These are phyloP conservation scores for Pollachius pollachius DNA, from an alignment of 2,113 vertebrate genomes.

Conservation along the genomic window DNA sequence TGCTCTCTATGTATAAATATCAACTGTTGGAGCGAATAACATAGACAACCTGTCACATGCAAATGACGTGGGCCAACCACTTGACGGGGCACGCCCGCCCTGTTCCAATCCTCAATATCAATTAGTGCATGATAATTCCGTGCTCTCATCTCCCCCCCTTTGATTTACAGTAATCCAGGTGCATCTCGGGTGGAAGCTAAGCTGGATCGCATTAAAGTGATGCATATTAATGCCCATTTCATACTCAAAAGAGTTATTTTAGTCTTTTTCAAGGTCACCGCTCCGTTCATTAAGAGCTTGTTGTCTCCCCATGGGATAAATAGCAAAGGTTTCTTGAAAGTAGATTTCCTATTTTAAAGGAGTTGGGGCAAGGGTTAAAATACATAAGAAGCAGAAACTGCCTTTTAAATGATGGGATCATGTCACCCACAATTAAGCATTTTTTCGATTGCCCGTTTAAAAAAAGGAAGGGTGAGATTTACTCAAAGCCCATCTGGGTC, in stretches of 20 bases:
- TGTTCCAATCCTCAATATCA: too few relatives aligned
- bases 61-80: too few relatives aligned
- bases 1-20: too few relatives aligned
- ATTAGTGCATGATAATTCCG: neutral
- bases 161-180: slow-evolving; percentile 13
- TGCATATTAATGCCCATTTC: neutral
- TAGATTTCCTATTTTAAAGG: slow-evolving; percentile 14
- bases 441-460: slow-evolving; percentile 27
- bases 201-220: neutral
- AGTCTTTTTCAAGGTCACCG: slow-evolving; percentile 26
- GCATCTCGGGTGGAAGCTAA: neutral
- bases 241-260: neutral
- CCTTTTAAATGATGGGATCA: slow-evolving; percentile 42
- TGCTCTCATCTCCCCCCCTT: neutral
- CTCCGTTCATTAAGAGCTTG: neutral
- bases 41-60: too few relatives aligned
- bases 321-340: too few relatives aligned
- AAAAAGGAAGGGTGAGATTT: too few relatives aligned
- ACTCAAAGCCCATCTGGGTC: too few relatives aligned
- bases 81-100: too few relatives aligned
- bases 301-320: too few relatives aligned
- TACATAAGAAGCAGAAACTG: slow-evolving; percentile 16
- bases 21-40: too few relatives aligned
- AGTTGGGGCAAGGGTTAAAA: slow-evolving; percentile 31
- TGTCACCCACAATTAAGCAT: slow-evolving; percentile 32